Evolutionary conservation across 37 sponge, comb jelly and placozoan genomes (phyloP).

Genomic region (Ianthella basta): DNA sequence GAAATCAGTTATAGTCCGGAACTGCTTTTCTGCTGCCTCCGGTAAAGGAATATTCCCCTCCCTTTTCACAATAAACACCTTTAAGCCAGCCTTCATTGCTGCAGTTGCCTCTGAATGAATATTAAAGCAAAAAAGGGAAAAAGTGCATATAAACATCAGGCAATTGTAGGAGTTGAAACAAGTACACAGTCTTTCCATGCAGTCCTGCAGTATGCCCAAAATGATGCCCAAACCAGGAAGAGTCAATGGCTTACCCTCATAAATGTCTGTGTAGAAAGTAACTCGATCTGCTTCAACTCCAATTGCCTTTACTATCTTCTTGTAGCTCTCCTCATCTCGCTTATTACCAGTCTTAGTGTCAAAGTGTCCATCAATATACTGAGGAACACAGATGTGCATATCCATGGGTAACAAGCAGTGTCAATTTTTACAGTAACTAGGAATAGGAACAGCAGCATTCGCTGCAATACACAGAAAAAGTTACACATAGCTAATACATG

Average conservation of each 20-base stretch:
- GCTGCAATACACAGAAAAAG: no score
- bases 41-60: conserved; percentile 3
- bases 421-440: no score
- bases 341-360: conserved; percentile 33
- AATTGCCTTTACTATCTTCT: not conserved
- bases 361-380: conserved; percentile 36
- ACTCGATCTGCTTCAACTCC: conserved; percentile 3
- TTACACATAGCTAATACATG: no score
- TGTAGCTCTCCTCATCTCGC: conserved; percentile 28
- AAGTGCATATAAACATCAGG: not conserved
- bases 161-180: no score
- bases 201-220: no score
- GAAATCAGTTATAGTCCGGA: no score
- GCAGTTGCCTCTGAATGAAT: conserved; percentile 10
- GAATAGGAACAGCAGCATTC: no score
- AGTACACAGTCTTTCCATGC: no score
- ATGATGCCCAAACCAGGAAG: not conserved
- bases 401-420: no score
- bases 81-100: not conserved
- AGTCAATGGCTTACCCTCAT: conserved; percentile 24
- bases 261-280: conserved; percentile 15
- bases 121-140: not conserved
- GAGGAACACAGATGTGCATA: not conserved
- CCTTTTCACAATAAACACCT: not conserved
- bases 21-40: not conserved